Percentiles rank a stretch among this genome's conserved stretches.
phyloP scores from a whole-genome alignment of 1,140 invertebrate genomes.

The Papilio polyxenes region DNA sequence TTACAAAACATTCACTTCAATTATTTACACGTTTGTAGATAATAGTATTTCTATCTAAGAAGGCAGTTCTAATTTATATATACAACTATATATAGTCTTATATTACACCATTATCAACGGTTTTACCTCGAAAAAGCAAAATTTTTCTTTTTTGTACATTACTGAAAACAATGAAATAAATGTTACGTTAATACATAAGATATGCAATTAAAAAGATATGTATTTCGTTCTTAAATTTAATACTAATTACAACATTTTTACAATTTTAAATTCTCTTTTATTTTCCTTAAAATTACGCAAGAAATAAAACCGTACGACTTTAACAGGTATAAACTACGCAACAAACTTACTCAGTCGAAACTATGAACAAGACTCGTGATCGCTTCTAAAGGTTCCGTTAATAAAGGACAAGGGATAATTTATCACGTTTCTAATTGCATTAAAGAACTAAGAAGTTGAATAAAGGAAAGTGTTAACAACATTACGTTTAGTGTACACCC shows the following conservation, averaged over 20 bases:
- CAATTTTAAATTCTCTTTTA: slow-evolving; percentile 27
- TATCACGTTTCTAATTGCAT: slow-evolving; percentile 74
- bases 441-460: slow-evolving; percentile 61
- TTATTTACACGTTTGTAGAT: slow-evolving; percentile 61
- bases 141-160: background rate
- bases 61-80: slow-evolving; percentile 72
- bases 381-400: slow-evolving; percentile 48
- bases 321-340: slow-evolving; percentile 2
- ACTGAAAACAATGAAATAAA: slow-evolving; percentile 1
- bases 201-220: slow-evolving; percentile 28
- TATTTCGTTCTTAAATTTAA: slow-evolving; percentile 6
- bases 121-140: slow-evolving; percentile 7
- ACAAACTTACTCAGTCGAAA: slow-evolving; percentile 30
- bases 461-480: slow-evolving; percentile 71
- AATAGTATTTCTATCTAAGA: slow-evolving; percentile 66
- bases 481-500: slow-evolving; percentile 66
- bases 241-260: slow-evolving; percentile 31
- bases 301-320: slow-evolving; percentile 32
- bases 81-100: slow-evolving; percentile 54
- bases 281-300: background rate
- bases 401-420: slow-evolving; percentile 64
- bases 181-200: slow-evolving; percentile 12
- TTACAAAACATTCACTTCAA: slow-evolving; percentile 56
- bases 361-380: slow-evolving; percentile 42
- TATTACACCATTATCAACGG: slow-evolving; percentile 39